Evolutionary conservation across 2,797 vertebrate species (phyloP).

Genomic region (Euthynnus affinis): DNA sequence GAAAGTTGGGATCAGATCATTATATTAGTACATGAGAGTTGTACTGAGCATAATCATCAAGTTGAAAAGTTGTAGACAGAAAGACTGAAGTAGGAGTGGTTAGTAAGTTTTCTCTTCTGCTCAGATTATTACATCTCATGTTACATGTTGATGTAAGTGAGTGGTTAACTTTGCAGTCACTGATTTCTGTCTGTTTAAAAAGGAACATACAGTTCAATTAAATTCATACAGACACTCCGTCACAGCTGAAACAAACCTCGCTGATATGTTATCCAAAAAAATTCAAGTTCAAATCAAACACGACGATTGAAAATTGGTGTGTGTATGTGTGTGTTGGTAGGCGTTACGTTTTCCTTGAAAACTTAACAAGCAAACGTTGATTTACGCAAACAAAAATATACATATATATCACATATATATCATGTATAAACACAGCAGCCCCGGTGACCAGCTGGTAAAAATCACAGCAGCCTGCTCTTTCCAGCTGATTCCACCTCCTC

Average conservation of each 20-base stretch:
- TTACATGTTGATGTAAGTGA: background rate
- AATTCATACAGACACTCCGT: background rate
- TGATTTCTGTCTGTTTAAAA: background rate
- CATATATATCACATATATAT: no score
- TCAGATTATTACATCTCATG: background rate
- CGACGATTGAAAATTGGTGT: background rate
- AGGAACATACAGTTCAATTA: background rate
- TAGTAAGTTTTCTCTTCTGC: background rate
- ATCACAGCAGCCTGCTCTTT: constrained; percentile 61
- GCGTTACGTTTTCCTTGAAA: background rate
- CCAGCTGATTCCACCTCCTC: constrained; percentile 81
- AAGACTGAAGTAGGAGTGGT: background rate
- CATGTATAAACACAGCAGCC: constrained; percentile 5
- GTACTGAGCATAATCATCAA: no score
- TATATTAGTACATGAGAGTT: no score
- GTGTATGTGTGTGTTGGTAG: background rate
- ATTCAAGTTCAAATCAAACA: constrained; percentile 1
- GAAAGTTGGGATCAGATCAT: background rate
- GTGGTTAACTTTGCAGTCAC: background rate
- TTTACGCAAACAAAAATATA: background rate
- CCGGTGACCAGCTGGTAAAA: constrained; percentile 55
- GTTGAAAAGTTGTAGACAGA: background rate
- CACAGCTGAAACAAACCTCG: background rate
- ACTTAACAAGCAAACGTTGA: background rate
- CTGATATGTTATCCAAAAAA: background rate